A percentile compares a stretch with the other conserved stretches of the same genome.
phyloP scores from a whole-genome alignment of 2,888 invertebrate genomes.

The Aelia acuminata region DNA sequence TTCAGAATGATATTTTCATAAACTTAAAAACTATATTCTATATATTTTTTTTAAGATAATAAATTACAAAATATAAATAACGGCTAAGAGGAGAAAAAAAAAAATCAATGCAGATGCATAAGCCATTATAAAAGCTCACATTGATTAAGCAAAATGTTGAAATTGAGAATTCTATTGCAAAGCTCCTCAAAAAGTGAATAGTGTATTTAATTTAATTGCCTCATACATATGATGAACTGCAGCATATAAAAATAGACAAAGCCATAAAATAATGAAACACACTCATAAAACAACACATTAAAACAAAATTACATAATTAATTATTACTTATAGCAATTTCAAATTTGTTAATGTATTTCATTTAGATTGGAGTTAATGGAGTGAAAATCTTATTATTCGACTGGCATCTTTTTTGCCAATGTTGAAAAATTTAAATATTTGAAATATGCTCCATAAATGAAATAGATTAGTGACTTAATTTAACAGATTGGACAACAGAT shows the following conservation, averaged over 20 bases:
- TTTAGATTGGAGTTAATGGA: not conserved
- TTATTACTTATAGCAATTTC: not conserved
- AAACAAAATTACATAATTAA: conserved; percentile 6
- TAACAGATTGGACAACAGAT: not conserved
- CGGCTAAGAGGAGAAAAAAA: not conserved
- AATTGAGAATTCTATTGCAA: conserved; percentile 21
- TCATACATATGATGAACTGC: conserved; percentile 17
- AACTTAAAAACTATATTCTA: not conserved
- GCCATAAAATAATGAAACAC: conserved; percentile 31
- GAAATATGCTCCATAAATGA: not conserved
- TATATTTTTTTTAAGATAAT: not conserved
- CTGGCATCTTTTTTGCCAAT: not conserved
- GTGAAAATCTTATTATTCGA: not conserved
- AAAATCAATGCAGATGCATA: conserved; percentile 36
- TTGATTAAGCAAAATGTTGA: conserved; percentile 29
- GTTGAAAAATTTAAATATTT: not conserved
- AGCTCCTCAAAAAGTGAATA: conserved; percentile 18
- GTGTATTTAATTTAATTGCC: not conserved
- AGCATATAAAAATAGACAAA: conserved; percentile 34
- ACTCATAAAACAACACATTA: not conserved
- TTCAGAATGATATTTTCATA: not conserved
- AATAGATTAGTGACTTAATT: not conserved
- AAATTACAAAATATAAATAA: not conserved
- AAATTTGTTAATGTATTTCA: not conserved
- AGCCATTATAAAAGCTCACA: conserved; percentile 27